Base-by-base conservation (phyloP, 1,140 invertebrate species). In the Idris sp. region DNA sequence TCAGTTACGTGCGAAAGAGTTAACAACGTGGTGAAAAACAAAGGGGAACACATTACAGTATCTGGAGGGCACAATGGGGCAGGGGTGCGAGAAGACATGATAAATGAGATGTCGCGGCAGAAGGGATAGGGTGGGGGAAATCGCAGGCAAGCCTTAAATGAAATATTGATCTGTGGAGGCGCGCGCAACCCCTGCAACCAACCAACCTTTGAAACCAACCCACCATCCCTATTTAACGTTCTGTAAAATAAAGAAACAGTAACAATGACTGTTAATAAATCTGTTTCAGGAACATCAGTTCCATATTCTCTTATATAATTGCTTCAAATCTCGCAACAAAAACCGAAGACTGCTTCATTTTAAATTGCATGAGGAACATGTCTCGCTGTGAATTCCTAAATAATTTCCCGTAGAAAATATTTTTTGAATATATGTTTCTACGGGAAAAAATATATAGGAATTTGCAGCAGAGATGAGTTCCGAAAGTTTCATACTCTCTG, bases 121-220 rank as follows among this genome's bases (percentile, higher is more conserved):
- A 33, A 6, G 43, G 15, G 18, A 9, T 1, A 61, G 75, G 46
- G 72, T 49, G 54, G 38, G 64, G 62, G 58, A n/a, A 59, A 22
- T 46, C 61, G 69, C 77, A 75, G 74, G 77, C 74, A 80, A 83
- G 81, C 79, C 68, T 84, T 78, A 84, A 85, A 86, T 87, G 82
- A 85, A 85, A 86, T 87, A 86, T 87, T 87, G 86, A 87, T 87
- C 85, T 81, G 78, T 58, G 73, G 79, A 81, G 72, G 84, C 85
- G 85, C 86, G 85, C 84, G 85, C 85, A 87, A 82, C 83, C 79
- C 84, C 84, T 87, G 84, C 85, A 86, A 65, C 79, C 80, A 81
- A 79, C 83, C 82, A 79, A 36, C 58, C 38, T n/a, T n/a, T n/a
- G n/a, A n/a, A 86, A 65, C 79, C 80, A 81, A 79, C 83, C 82